Base-by-base conservation (phyloP, 2,888 invertebrate genomes). In the Amblyjoppa proteus region DNA sequence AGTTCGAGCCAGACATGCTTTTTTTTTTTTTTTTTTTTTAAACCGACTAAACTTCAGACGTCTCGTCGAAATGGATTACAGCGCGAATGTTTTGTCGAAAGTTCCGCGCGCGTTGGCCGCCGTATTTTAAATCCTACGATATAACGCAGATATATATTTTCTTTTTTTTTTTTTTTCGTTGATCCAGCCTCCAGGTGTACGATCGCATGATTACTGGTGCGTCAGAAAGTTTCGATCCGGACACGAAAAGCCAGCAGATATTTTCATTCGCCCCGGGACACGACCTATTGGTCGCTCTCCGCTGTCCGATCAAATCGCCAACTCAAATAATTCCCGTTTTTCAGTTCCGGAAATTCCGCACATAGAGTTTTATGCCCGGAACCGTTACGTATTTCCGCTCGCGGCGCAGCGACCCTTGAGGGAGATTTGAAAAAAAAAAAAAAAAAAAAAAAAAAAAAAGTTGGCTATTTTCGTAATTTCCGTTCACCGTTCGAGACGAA, bases 311-410 rank as follows among this genome's bases (percentile, higher is more conserved):
- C 56, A 56, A 58, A 58, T 58, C 28, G 25, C 58, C 58, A 28
- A 25, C 58, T 25, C 25, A 58, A 58, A 58, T 71, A 53, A 71
- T 53, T 20, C 51, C 51, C 3, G 9, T 28, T 71, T 71, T 71
- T 7, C 13, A n/a, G 31, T 56, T 41, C 38, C 20, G 1, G 34
- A 71, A 41, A 45, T 9, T 28, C 25, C 49, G 20, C 11, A 41
- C 45, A 45, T 45, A 45, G 13, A 13, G 45, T 45, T 45, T 13
- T 13, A 45, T 45, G 1, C 1, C 45, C 13, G 45, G 3, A 2
- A 45, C 45, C 45, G 41, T 2, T 45, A 9, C 4, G 9, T 38
- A 1, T 13, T 25, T 31, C 25, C 31, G 51, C n/a, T 9, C 49
- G 28, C 25, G 1, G 28, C 20, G 28, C 13, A 56, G 9, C 31